Conservation (phyloP, 2,797 vertebrate genomes). For the Yasuhikotakia modesta region DNA sequence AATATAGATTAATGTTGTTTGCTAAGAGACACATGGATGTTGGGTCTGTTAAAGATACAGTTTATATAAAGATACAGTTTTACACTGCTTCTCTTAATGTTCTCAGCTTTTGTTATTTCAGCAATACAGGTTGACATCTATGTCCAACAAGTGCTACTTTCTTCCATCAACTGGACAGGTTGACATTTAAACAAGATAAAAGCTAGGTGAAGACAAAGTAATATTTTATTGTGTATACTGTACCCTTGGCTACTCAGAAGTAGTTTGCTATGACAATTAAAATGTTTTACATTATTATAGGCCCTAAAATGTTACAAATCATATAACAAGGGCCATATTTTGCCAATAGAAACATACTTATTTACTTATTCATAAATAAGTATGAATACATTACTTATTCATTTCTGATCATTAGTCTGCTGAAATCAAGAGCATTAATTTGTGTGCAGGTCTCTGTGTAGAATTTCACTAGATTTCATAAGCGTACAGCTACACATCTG, state of each 20-base stretch:
- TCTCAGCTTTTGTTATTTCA: not conserved
- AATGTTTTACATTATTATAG: not conserved
- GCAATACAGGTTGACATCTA: not conserved
- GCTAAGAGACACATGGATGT: no score
- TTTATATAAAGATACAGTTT: not conserved
- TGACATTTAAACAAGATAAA: conserved; percentile 12
- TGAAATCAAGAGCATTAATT: not conserved
- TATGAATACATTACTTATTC: conserved; percentile 1
- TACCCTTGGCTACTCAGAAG: not conserved
- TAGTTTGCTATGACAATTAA: not conserved
- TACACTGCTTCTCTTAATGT: not conserved
- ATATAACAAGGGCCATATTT: not conserved
- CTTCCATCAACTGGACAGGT: not conserved
- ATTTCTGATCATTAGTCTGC: conserved; percentile 22
- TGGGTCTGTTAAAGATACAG: no score
- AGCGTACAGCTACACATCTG: conserved; percentile 67
- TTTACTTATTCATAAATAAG: no score
- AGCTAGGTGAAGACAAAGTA: not conserved
- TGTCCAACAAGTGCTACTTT: not conserved
- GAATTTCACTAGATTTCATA: conserved; percentile 65
- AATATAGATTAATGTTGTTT: no score
- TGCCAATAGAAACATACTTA: not conserved
- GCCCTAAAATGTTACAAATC: not conserved
- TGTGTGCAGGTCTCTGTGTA: not conserved
- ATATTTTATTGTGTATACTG: not conserved